Base-by-base conservation (phyloP, 2,888 invertebrate species). In the Hyles lineata region DNA sequence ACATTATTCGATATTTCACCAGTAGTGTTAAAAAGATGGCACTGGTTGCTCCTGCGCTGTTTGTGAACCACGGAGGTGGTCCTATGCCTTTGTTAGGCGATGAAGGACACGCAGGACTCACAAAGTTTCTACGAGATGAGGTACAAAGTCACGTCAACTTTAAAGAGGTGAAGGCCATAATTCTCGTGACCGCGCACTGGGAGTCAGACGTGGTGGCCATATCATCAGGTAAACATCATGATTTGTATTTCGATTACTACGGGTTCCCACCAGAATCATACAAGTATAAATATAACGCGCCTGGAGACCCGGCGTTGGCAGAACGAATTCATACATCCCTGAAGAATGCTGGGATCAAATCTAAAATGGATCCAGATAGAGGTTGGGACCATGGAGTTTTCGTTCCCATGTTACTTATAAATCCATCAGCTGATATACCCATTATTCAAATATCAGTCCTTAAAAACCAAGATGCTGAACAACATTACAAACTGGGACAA, bases 311-410 rank as follows among this genome's bases (percentile, higher is more conserved):
- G 0, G 87, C 85, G 67, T 75, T 92, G 25, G 94, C 94, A 0
- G 83, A 88, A 72, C 83, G 86, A 0, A 88, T 94, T 8, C 89
- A 92, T 25, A 80, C 86, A 50, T 80, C 82, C 1, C 74, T 94
- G 9, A 89, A 89, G 78, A 85, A 85, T 17, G 87, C 84, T 9
- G 93, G 93, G 32, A 90, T 93, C 52, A 84, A 87, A 17, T 90
- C 92, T 0, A 90, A 88, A 79, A 78, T 94, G 55, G 93, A 94
- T 73, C 76, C 88, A 0, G 84, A 90, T 79, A 84, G 94, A 85
- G 94, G 94, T 79, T 94, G 94, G 94, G 94, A 94, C 79, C 94
- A 94, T 80, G 94, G 94, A 79, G 94, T 94, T 19, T 94, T 94
- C 75, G 94, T 94, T 29, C 94, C 94, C 0, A 94, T 94, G 94